Percentiles rank a stretch among this genome's conserved stretches.
phyloP scores from a whole-genome alignment of 2,888 invertebrate species.

The Troglohyphantes excavatus region DNA sequence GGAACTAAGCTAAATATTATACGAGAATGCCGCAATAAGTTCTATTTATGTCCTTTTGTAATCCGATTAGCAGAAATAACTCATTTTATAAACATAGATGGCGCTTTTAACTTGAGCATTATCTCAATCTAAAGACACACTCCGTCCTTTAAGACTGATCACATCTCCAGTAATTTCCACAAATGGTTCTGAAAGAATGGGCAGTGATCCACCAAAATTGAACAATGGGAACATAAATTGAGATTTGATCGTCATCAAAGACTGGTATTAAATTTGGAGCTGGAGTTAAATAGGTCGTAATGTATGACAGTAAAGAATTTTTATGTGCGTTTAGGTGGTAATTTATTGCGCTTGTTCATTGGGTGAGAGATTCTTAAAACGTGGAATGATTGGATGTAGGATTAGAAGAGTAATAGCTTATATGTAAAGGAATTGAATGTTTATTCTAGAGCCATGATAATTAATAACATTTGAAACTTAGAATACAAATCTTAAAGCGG shows the following conservation, averaged over 20 bases:
- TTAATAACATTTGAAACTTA: too few relatives aligned
- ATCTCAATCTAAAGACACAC: slow-evolving; percentile 2
- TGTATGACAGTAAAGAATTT: slow-evolving; percentile 44
- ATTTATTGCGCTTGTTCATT: slow-evolving; percentile 22
- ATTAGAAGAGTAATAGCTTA: too few relatives aligned
- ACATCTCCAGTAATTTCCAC: slow-evolving; percentile 18
- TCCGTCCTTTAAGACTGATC: not conserved
- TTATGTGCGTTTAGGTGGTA: slow-evolving; percentile 8
- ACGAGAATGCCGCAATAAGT: too few relatives aligned
- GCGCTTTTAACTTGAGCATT: not conserved
- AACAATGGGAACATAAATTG: slow-evolving; percentile 39
- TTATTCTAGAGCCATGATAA: too few relatives aligned
- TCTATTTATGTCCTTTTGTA: not conserved
- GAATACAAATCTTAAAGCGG: too few relatives aligned
- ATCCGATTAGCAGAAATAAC: slow-evolving; percentile 31
- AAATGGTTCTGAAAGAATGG: not conserved
- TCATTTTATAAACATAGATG: slow-evolving; percentile 8
- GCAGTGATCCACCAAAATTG: slow-evolving; percentile 18
- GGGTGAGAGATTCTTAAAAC: not conserved
- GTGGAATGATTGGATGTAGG: not conserved
- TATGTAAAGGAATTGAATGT: too few relatives aligned
- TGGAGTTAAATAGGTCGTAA: slow-evolving; percentile 26
- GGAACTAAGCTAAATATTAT: too few relatives aligned
- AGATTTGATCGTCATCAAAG: slow-evolving; percentile 16
- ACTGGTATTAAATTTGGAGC: slow-evolving; percentile 19